Evolutionary conservation across 2,113 vertebrate species (phyloP).

Genomic region (Grus americana): DNA sequence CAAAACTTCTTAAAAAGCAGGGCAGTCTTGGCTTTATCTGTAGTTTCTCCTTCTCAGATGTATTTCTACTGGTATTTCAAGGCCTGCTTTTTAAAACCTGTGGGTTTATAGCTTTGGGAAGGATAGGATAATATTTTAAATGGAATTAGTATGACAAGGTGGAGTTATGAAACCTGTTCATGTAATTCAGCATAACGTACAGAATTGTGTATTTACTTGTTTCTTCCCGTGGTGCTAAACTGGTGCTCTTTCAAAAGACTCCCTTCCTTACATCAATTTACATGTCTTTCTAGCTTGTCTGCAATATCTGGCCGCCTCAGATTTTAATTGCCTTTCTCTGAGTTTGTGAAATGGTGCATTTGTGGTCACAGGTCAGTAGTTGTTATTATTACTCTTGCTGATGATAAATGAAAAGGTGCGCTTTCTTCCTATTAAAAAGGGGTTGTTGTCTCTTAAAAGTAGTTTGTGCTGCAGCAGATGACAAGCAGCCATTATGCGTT

Average conservation of each 20-base stretch:
- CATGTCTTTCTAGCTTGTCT: background rate
- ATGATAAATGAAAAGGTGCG: background rate
- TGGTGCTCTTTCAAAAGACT: background rate
- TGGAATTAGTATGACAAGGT: background rate
- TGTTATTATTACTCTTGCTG: background rate
- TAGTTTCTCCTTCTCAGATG: background rate
- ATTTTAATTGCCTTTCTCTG: background rate
- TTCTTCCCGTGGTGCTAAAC: background rate
- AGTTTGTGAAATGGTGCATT: accelerated
- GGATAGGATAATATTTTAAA: background rate
- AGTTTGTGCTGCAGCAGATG: background rate
- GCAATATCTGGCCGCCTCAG: background rate
- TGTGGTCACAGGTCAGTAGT: background rate
- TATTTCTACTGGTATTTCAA: background rate
- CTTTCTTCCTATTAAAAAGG: background rate
- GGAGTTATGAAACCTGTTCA: background rate
- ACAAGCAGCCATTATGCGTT: background rate
- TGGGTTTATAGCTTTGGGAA: background rate
- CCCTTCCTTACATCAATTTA: background rate
- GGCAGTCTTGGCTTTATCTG: background rate
- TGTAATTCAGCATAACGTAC: background rate
- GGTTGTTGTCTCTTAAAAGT: background rate
- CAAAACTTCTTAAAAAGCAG: background rate
- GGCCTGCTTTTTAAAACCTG: background rate
- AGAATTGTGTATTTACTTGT: background rate